Percentiles rank a stretch among this genome's conserved stretches.
Conservation (phyloP, 2,888 invertebrate genomes). For the Hofmannophila pseudospretella region DNA sequence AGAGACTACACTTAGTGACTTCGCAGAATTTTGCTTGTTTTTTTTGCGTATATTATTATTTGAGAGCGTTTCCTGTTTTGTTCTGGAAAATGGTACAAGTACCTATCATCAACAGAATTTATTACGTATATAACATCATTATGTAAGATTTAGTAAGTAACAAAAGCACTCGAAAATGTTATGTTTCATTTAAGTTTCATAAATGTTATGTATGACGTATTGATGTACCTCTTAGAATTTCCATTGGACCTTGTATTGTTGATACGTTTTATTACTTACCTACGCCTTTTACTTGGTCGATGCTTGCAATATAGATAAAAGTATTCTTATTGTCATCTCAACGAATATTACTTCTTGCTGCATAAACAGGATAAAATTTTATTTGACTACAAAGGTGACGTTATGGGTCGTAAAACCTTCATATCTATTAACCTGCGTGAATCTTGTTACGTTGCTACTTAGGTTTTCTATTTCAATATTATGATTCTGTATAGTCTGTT, state of each 20-base stretch:
- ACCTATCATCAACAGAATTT: no score
- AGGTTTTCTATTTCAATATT: slow-evolving; percentile 25
- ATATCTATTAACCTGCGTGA: slow-evolving; percentile 55
- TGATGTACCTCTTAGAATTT: no score
- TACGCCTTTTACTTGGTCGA: no score
- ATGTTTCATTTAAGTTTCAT: slow-evolving; percentile 12
- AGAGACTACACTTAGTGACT: slow-evolving; percentile 12
- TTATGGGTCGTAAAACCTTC: slow-evolving; percentile 55
- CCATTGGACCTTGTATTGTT: no score
- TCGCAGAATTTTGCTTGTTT: slow-evolving; percentile 5
- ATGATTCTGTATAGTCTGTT: no score
- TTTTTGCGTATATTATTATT: no score
- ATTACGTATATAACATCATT: no score
- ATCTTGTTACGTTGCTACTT: slow-evolving; percentile 35
- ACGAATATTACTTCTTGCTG: neutral
- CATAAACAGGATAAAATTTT: slow-evolving; percentile 44
- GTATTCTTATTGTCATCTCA: no score
- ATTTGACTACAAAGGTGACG: slow-evolving; percentile 51
- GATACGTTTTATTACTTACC: no score
- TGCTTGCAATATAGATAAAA: no score
- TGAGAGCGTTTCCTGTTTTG: neutral
- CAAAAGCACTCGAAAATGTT: slow-evolving; percentile 5
- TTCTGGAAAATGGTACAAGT: no score
- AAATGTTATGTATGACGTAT: neutral
- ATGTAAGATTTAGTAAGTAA: no score